phyloP scores from a whole-genome alignment of 2,113 vertebrate species.

The Caranx melampygus region DNA sequence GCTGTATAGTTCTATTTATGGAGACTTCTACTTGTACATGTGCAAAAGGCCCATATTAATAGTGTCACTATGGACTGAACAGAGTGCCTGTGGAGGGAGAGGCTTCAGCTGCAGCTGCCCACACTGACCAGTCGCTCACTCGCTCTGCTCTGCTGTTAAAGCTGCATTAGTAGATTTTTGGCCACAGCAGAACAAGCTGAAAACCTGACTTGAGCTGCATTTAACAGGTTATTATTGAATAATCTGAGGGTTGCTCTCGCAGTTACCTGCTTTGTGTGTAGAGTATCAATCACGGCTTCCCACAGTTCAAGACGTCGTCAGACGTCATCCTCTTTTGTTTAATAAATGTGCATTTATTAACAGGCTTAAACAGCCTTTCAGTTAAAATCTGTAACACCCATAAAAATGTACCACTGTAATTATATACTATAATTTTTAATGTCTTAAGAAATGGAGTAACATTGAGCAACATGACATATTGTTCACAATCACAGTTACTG shows the following conservation, averaged over 20 bases:
- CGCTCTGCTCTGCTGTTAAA: constrained; percentile 22
- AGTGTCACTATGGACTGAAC: constrained; percentile 55
- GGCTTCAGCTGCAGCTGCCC: constrained; percentile 39
- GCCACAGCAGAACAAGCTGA: neutral
- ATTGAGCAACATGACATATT: too few relatives aligned
- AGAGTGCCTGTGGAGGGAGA: constrained; percentile 65
- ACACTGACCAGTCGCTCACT: constrained; percentile 20
- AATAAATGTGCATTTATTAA: too few relatives aligned
- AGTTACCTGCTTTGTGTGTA: neutral
- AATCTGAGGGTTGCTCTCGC: neutral
- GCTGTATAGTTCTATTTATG: constrained; percentile 75
- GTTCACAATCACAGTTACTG: too few relatives aligned
- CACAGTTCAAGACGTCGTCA: too few relatives aligned
- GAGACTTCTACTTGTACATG: constrained; percentile 73
- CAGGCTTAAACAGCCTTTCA: too few relatives aligned
- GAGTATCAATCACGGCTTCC: neutral
- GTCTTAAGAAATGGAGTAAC: too few relatives aligned
- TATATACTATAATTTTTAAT: too few relatives aligned
- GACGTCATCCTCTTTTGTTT: too few relatives aligned
- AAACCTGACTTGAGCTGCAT: neutral
- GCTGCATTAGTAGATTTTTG: constrained; percentile 19
- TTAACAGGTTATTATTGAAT: neutral
- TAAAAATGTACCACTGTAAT: too few relatives aligned
- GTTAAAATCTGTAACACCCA: too few relatives aligned
- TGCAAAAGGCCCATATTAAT: constrained; percentile 66